Evolutionary conservation across 2,113 vertebrate species (phyloP).

Genomic region (Dendropsophus ebraccatus): DNA sequence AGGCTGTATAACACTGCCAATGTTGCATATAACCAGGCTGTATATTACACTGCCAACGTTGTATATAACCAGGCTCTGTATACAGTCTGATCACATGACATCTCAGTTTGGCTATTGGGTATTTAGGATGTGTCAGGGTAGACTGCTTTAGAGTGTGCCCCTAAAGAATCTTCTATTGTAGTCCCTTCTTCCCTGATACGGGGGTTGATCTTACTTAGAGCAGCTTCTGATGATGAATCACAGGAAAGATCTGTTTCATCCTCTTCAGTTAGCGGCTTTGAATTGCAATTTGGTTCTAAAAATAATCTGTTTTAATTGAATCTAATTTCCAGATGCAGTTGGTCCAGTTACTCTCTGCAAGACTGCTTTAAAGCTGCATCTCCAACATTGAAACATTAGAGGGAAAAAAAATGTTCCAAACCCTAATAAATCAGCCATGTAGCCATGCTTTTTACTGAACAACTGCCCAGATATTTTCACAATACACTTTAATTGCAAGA

Average conservation of each 20-base stretch:
- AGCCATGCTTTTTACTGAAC: not conserved
- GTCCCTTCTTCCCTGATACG: not conserved
- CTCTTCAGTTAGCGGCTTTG: not conserved
- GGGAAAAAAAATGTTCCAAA: not conserved
- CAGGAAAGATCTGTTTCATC: not conserved
- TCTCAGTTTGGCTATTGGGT: too few relatives aligned
- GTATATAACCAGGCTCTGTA: too few relatives aligned
- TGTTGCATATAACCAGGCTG: too few relatives aligned
- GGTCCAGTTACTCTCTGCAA: not conserved
- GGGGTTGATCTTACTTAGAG: not conserved
- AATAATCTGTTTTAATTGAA: constrained; percentile 3
- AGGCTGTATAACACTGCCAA: too few relatives aligned
- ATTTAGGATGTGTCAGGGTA: too few relatives aligned
- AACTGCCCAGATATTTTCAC: not conserved
- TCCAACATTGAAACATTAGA: not conserved
- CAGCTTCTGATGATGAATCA: constrained; percentile 3
- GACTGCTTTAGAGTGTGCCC: not conserved
- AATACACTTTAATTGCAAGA: not conserved
- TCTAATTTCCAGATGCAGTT: constrained; percentile 5
- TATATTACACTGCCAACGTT: too few relatives aligned
- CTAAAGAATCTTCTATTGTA: not conserved
- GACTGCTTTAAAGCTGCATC: not conserved
- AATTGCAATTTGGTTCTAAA: constrained; percentile 15
- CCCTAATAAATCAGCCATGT: not conserved
- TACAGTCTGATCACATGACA: too few relatives aligned